phyloP scores from a whole-genome alignment of 2,888 invertebrate species.

The Drosophila cognata region DNA sequence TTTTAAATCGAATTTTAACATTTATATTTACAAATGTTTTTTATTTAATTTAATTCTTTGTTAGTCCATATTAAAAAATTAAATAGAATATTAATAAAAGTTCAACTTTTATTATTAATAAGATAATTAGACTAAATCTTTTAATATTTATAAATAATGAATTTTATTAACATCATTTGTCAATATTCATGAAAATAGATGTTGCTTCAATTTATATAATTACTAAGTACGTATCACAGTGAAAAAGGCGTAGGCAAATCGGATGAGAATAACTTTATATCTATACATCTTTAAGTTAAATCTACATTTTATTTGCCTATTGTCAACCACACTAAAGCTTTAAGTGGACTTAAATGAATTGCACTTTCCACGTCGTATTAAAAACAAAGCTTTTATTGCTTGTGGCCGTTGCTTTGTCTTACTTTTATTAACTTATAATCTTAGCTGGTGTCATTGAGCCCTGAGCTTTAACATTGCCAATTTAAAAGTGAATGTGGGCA shows the following conservation, averaged over 20 bases:
- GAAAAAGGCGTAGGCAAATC: neutral
- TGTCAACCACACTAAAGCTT: neutral
- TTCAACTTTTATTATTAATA: neutral
- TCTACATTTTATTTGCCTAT: neutral
- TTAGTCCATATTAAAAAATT: neutral
- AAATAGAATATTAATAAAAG: neutral
- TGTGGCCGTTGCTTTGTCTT: neutral
- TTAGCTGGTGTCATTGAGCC: slow-evolving; percentile 21
- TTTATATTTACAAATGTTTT: neutral
- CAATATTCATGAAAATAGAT: neutral
- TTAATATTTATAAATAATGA: neutral
- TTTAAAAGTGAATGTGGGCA: slow-evolving; percentile 12
- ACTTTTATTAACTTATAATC: neutral
- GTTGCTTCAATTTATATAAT: neutral
- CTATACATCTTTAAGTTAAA: neutral
- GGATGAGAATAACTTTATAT: neutral
- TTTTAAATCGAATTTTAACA: too few species aligned
- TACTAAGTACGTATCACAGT: neutral
- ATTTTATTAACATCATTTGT: neutral
- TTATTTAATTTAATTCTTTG: neutral
- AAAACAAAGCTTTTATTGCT: neutral
- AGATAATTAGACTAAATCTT: neutral
- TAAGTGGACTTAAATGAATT: neutral
- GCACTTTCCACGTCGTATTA: neutral
- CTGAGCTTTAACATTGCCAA: neutral